These are phyloP conservation scores for Romanogobio albipinnatus DNA, from an alignment of 2,113 vertebrate species.

Conservation along the genomic window DNA sequence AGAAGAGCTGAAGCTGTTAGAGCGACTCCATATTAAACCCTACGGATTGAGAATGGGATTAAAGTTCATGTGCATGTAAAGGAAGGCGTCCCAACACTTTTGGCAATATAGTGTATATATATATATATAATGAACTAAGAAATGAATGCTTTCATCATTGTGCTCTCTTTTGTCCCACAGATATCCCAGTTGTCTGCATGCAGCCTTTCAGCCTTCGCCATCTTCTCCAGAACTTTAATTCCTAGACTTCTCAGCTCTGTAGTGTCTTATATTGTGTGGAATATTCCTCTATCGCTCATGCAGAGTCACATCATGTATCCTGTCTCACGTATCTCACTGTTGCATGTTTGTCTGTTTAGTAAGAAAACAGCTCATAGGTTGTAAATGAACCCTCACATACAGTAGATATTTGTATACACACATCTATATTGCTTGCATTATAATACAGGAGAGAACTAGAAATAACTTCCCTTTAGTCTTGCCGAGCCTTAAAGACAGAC, in stretches of 20 bases:
- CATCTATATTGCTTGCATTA: slow-evolving; percentile 22
- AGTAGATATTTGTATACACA: slow-evolving; percentile 21
- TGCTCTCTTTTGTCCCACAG: not conserved
- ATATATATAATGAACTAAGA: not conserved
- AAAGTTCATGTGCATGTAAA: too few relatives aligned
- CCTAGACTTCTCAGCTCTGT: slow-evolving; percentile 42
- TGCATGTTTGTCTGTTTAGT: slow-evolving; percentile 57
- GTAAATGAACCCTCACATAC: slow-evolving; percentile 30
- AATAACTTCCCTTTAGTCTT: slow-evolving; percentile 45
- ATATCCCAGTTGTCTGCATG: slow-evolving; percentile 51
- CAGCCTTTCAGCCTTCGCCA: slow-evolving; percentile 30
- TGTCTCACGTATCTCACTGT: slow-evolving; percentile 46
- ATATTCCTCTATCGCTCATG: slow-evolving; percentile 17
- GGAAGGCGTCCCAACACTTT: too few relatives aligned
- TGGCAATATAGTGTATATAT: too few relatives aligned
- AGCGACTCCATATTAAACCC: too few relatives aligned
- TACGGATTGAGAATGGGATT: too few relatives aligned
- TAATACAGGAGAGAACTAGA: slow-evolving; percentile 40
- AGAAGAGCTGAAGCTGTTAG: too few relatives aligned
- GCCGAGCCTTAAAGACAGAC: slow-evolving; percentile 64
- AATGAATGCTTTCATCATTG: not conserved
- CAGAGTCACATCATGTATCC: slow-evolving; percentile 25
- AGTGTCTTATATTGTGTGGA: slow-evolving; percentile 47
- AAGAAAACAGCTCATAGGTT: slow-evolving; percentile 40
- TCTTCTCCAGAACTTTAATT: slow-evolving; percentile 18